Percentiles rank a stretch among this genome's conserved stretches.
Conservation (phyloP, 2,888 invertebrate species). For the Netelia melanura region DNA sequence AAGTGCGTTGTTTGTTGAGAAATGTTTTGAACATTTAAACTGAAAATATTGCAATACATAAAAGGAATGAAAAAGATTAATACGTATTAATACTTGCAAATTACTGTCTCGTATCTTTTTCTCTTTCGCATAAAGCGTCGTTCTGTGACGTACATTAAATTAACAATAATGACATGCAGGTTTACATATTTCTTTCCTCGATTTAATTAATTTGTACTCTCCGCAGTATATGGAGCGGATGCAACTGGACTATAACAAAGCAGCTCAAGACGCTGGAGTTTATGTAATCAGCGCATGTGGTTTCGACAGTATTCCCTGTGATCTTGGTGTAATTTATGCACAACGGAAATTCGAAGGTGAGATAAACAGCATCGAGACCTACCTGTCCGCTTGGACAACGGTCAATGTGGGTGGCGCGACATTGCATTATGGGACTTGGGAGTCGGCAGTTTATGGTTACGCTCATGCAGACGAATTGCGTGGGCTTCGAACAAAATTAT, state of each 20-base stretch:
- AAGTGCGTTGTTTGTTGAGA: too few relatives aligned
- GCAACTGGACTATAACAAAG: slow-evolving; percentile 92
- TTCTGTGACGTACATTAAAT: neutral
- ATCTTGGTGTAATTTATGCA: slow-evolving; percentile 93
- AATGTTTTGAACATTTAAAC: neutral
- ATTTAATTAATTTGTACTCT: slow-evolving; percentile 38
- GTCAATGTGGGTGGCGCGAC: slow-evolving; percentile 81
- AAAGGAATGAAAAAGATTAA: neutral
- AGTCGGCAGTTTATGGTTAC: slow-evolving; percentile 93
- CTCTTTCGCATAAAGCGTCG: neutral
- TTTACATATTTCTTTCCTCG: neutral
- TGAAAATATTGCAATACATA: neutral
- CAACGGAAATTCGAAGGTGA: slow-evolving; percentile 91
- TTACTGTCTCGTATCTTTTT: slow-evolving; percentile 4
- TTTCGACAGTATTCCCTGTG: slow-evolving; percentile 96
- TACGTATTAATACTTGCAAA: neutral
- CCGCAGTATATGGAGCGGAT: slow-evolving; percentile 93
- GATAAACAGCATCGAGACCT: slow-evolving; percentile 92
- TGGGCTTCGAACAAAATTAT: slow-evolving; percentile 89
- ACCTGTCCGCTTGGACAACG: slow-evolving; percentile 85
- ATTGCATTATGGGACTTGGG: slow-evolving; percentile 95
- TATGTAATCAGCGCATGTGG: slow-evolving; percentile 97
- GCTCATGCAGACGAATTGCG: slow-evolving; percentile 88
- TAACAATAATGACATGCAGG: neutral
- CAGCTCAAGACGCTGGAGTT: slow-evolving; percentile 92